Percentiles rank a stretch among this genome's conserved stretches.
Conservation (phyloP, 92 coral and sea anemone genomes). For the Palythoa caribaeorum region DNA sequence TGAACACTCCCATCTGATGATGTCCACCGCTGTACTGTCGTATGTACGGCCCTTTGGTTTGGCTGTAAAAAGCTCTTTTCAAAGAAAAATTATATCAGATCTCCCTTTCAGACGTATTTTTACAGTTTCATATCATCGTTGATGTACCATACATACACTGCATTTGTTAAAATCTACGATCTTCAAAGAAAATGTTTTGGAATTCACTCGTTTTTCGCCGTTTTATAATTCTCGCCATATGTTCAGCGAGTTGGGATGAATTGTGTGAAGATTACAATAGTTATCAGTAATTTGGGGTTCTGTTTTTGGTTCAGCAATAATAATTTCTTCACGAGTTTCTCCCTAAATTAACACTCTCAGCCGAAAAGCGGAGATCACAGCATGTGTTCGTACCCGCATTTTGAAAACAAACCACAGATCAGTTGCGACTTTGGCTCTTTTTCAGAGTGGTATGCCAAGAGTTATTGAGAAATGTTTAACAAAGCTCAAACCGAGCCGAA, state of each 20-base stretch:
- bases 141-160: not conserved
- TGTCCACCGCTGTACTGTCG: not conserved
- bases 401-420: not conserved
- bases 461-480: not conserved
- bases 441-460: not conserved
- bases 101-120: not conserved
- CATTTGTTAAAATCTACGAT: not conserved
- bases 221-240: not conserved
- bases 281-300: not conserved
- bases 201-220: slow-evolving; percentile 6
- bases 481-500: not conserved
- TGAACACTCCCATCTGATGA: slow-evolving; percentile 44
- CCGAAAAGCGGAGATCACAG: not conserved
- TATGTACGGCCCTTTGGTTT: not conserved
- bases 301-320: not conserved
- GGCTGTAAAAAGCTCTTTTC: not conserved
- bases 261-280: not conserved
- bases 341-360: not conserved
- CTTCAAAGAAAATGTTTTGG: not conserved
- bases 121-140: not conserved
- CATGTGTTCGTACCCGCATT: not conserved
- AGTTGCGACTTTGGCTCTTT: not conserved
- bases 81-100: not conserved
- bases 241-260: not conserved
- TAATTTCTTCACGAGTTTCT: not conserved